These are phyloP conservation scores for Phania funesta DNA, from an alignment of 2,888 invertebrate species.

Conservation along the genomic window DNA sequence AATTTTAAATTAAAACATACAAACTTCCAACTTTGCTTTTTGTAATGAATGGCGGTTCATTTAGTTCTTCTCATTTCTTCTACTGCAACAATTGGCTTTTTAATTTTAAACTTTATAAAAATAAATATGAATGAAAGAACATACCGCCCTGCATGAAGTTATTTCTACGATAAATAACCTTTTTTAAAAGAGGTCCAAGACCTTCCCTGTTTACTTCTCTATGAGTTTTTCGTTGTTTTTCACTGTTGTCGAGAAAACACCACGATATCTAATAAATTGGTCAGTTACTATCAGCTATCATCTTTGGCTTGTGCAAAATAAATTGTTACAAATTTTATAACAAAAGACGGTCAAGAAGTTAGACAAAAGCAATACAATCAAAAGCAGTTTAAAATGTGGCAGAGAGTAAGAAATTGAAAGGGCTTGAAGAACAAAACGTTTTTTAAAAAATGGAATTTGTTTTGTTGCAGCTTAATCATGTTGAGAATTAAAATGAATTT, in stretches of 20 bases:
- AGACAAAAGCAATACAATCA: neutral
- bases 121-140: neutral
- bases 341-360: neutral
- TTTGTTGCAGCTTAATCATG: too few species aligned
- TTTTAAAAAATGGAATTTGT: too few species aligned
- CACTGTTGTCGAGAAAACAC: slow-evolving; percentile 34
- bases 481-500: too few species aligned
- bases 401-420: neutral
- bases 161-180: neutral
- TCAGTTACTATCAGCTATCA: neutral
- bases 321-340: neutral
- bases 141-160: neutral
- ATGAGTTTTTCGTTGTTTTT: neutral
- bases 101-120: slow-evolving; percentile 37
- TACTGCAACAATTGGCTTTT: slow-evolving; percentile 34
- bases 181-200: neutral
- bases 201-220: neutral
- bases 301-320: slow-evolving; percentile 18
- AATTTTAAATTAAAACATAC: neutral
- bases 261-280: slow-evolving; percentile 51
- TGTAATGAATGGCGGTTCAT: slow-evolving; percentile 9
- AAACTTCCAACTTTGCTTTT: neutral
- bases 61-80: neutral
- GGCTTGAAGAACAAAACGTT: slow-evolving; percentile 6
- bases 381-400: neutral